These are phyloP conservation scores for Cebidichthys violaceus DNA, from an alignment of 2,113 vertebrate species.

Conservation along the genomic window DNA sequence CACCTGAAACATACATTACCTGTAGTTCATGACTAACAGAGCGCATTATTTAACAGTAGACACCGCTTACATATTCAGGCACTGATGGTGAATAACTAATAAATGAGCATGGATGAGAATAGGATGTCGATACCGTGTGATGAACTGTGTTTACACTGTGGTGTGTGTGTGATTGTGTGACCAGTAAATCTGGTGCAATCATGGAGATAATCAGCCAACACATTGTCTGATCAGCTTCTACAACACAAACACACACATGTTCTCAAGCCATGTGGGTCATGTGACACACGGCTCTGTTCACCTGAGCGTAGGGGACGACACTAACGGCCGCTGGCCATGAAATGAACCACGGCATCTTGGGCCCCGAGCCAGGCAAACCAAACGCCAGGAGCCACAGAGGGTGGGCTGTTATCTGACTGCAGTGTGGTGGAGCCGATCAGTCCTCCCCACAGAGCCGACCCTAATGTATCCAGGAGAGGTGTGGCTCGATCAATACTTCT, in stretches of 20 bases:
- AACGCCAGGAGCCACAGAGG: conserved; percentile 14
- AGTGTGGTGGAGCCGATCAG: conserved; percentile 8
- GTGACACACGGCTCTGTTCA: not conserved
- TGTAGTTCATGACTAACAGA: not conserved
- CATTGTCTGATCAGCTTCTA: conserved; percentile 41
- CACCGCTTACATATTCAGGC: not conserved
- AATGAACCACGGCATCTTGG: not conserved
- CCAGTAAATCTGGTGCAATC: conserved; percentile 38
- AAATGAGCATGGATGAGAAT: not conserved
- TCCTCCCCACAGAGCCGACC: conserved; percentile 48
- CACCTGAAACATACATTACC: not conserved
- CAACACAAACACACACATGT: not conserved
- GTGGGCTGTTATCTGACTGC: conserved; percentile 26
- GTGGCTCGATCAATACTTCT: conserved; percentile 71
- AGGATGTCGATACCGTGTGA: not conserved
- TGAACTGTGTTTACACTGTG: not conserved
- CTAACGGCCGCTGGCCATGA: conserved; percentile 1
- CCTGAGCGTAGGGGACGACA: conserved; percentile 9
- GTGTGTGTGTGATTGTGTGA: not conserved
- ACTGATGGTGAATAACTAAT: not conserved
- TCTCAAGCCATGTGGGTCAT: not conserved
- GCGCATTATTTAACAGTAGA: not conserved
- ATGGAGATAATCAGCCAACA: conserved; percentile 38
- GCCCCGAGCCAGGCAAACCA: conserved; percentile 15
- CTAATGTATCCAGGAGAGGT: conserved; percentile 61